These are phyloP conservation scores for Papilio aristodemus DNA, from an alignment of 1,140 invertebrate genomes.

Conservation along the genomic window DNA sequence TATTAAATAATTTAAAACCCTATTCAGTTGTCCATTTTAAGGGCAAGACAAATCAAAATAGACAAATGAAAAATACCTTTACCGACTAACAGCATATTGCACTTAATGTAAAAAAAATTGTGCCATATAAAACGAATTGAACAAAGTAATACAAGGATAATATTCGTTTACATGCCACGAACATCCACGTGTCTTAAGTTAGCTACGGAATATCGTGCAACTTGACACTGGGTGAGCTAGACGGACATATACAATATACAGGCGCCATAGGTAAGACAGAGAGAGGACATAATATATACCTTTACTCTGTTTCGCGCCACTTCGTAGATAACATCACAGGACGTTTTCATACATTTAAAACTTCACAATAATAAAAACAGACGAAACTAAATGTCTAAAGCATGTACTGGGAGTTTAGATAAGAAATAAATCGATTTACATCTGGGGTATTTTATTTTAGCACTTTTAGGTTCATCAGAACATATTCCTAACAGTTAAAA, in stretches of 20 bases:
- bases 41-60: constrained; percentile 53
- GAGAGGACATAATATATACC: not conserved
- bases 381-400: too few species aligned
- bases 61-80: constrained; percentile 48
- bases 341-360: not conserved
- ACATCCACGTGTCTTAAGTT: not conserved
- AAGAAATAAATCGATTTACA: too few species aligned
- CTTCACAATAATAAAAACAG: not conserved
- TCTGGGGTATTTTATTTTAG: too few species aligned
- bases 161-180: not conserved
- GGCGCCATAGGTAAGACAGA: not conserved
- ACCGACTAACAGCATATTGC: constrained; percentile 4
- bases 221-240: not conserved
- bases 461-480: too few species aligned
- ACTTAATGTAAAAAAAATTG: constrained; percentile 1
- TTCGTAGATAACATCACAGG: not conserved
- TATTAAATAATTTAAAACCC: constrained; percentile 39
- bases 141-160: not conserved
- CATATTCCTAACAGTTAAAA: too few species aligned
- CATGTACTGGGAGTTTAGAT: too few species aligned
- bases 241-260: not conserved
- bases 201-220: not conserved
- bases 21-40: constrained; percentile 59
- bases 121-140: not conserved
- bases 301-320: not conserved